Evolutionary conservation across 2,113 vertebrate genomes (phyloP), one percentile per base, ranked within the genome.

Genomic region (human (Homo sapiens)): DNA sequence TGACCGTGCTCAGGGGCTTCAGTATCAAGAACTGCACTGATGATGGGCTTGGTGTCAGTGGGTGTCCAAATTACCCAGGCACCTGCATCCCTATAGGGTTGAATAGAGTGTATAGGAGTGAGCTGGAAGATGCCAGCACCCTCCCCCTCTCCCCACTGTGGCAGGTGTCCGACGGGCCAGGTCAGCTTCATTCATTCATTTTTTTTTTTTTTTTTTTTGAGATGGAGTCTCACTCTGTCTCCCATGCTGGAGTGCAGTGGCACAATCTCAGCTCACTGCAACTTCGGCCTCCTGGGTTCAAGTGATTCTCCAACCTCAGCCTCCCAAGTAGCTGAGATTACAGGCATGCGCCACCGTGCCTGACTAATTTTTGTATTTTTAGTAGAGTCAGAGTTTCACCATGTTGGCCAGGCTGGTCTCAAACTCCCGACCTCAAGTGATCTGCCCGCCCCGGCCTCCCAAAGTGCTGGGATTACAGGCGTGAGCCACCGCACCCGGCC

Each of bases 1-100:
- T 23, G 25, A 3, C 55, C 2, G 0, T 2, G 18, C 18, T 61
- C 66, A 5, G 6, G 30, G 27, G 30, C 79, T 18, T 16, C 11
- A 0, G 16, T 17, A 30, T 50, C 8, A 9, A 8, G 22, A 22
- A 8, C 45, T 27, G 57, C n/a, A 1, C 3, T 1, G 1, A 14
- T 1, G 1, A 14, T 5, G 3, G 35, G 43, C 40, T 4, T 27
- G 8, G 18, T 2, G 18, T 25, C 89, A 1, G 23, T 3, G 73
- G 57, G 52, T 6, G 0, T 30, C 18, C 2, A 11, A 0, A 23
- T 82, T 11, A 45, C 40, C 32, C 10, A 16, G 72, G 2, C 23
- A 40, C 22, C 45, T 17, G 9, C n/a, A 18, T 38, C n/a, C 23
- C 25, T 35, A 1, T 43, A n/a, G 38, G 45, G 18, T 66, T 32